Base-by-base conservation (phyloP, 92 coral and sea anemone species). In the Porites divaricata region DNA sequence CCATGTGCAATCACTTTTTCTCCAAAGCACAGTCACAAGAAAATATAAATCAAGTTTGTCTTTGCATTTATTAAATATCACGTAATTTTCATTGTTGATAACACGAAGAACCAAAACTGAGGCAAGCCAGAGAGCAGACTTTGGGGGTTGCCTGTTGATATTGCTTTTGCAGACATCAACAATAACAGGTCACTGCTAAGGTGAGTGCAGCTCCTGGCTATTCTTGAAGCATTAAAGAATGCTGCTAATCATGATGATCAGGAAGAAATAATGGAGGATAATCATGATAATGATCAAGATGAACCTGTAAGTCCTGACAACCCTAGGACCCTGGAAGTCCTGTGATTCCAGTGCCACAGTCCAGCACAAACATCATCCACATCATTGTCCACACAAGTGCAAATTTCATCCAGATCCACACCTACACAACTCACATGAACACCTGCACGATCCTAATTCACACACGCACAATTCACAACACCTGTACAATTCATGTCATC, bases 91-190 rank as follows among this genome's bases (percentile, higher is more conserved):
- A 72, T 16, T 72, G 11, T 74, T 15, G 22, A 52, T 16, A 10
- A 70, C 74, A 74, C 64, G 78, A 74, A 19, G 64, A 74, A 52
- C 41, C 10, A 20, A 20, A 8, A 57, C 13, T 53, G 49, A 64
- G 65, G 63, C 21, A 74, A 74, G 64, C 63, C 62, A 19, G 81
- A 21, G 15, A 23, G 26, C 52, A 59, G 10, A 48, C 81, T 70
- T 52, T 41, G 53, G 22, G 61, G 81, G 81, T 77, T 48, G 77
- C 77, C 77, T 7, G n/a, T 21, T 45, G 77, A 72, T 13, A 45
- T 72, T 6, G 54, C 20, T 7, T 77, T 77, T 61, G 2, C 22
- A 2, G 81, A 77, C 20, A 24, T 64, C 20, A 77, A 77, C 22
- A 77, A 77, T n/a, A 45, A 21, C 19, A 62, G 20, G 54, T 2